Conservation (phyloP, 2,888 invertebrate species). For the Ernsta delagoae region DNA sequence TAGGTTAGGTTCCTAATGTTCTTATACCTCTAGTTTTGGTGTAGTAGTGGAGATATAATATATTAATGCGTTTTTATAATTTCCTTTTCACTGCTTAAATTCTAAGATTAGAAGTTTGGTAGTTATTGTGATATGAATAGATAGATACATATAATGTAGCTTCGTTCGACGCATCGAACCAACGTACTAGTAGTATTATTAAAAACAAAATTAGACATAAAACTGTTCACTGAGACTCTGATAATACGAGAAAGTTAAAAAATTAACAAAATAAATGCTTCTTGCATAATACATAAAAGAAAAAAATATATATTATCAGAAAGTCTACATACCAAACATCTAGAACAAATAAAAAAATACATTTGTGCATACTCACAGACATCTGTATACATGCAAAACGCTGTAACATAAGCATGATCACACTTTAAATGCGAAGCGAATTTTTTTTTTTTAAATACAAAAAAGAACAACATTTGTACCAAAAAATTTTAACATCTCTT, state of each 20-base stretch:
- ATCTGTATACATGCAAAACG: slow-evolving; percentile 80
- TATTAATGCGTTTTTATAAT: slow-evolving; percentile 56
- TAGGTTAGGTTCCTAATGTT: slow-evolving; percentile 53
- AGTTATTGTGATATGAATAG: slow-evolving; percentile 46
- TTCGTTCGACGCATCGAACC: slow-evolving; percentile 45
- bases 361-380: slow-evolving; percentile 83
- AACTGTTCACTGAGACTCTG: slow-evolving; percentile 52
- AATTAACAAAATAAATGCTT: slow-evolving; percentile 44
- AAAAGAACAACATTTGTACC: slow-evolving; percentile 74
- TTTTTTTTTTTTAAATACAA: slow-evolving; percentile 60
- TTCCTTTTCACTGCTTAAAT: slow-evolving; percentile 62
- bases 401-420: slow-evolving; percentile 82
- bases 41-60: slow-evolving; percentile 73
- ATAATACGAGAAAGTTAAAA: slow-evolving; percentile 51
- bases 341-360: slow-evolving; percentile 62
- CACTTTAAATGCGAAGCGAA: slow-evolving; percentile 83
- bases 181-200: slow-evolving; percentile 42
- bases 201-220: slow-evolving; percentile 51
- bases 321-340: slow-evolving; percentile 61
- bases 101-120: slow-evolving; percentile 71
- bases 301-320: slow-evolving; percentile 62
- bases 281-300: slow-evolving; percentile 39
- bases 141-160: slow-evolving; percentile 34
- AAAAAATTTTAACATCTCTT: slow-evolving; percentile 61
- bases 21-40: slow-evolving; percentile 70